Evolutionary conservation across 2,888 invertebrate species (phyloP).

Genomic region (Ephialtes manifestator): DNA sequence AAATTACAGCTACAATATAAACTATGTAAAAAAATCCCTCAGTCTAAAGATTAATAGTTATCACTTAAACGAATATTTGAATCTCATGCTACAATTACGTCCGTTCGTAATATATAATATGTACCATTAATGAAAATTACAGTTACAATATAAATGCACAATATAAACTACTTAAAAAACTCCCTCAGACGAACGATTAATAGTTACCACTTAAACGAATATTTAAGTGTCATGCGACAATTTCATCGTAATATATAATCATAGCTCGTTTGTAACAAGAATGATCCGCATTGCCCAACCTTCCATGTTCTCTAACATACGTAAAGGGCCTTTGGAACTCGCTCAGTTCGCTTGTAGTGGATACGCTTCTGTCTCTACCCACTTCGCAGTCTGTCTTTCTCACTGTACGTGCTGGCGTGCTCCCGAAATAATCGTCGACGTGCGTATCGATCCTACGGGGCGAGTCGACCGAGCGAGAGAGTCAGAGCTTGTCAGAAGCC

Average conservation of each 20-base stretch:
- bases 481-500: constrained; percentile 3
- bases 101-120: no score
- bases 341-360: constrained; percentile 1
- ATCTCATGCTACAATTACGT: no score
- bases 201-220: no score
- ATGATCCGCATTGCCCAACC: not conserved
- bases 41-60: no score
- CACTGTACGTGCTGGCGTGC: constrained; percentile 68
- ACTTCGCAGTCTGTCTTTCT: constrained; percentile 19
- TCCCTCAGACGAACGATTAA: no score
- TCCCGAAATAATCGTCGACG: constrained; percentile 75
- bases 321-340: constrained; percentile 25
- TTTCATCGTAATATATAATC: not conserved
- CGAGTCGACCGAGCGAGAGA: constrained; percentile 60
- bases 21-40: no score
- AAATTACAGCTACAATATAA: not conserved
- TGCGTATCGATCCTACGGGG: constrained; percentile 74
- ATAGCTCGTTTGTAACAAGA: not conserved
- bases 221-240: not conserved
- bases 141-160: no score
- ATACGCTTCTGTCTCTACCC: constrained; percentile 13
- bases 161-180: no score
- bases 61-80: no score
- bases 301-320: not conserved
- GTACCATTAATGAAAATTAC: no score